Base-by-base conservation (phyloP, 1,140 invertebrate genomes). In the Melipona quadrifasciata region DNA sequence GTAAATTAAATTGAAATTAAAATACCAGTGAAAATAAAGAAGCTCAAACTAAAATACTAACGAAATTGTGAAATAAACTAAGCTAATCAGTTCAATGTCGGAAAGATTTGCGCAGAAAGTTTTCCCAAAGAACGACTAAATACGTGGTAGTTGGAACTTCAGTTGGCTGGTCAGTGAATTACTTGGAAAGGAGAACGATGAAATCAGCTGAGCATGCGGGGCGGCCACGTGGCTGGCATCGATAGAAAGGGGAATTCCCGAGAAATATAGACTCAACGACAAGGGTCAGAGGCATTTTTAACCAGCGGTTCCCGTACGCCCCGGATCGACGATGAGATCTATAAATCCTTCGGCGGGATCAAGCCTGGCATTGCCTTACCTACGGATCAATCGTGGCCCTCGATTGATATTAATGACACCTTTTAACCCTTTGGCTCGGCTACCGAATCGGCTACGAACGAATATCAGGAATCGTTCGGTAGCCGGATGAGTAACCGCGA, bases 261-360 rank as follows among this genome's bases (percentile, higher is more conserved):
- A 91, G 87, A 92, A 88, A 91, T 92, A 91, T 91, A 87, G 92
- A 74, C 87, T 87, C 82, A 92, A 85, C 89, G 92, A 92, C 91
- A 91, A 79, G 89, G 92, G 91, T 91, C 88, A 87, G 91, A 88
- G 88, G 75, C 87, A 87, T 86, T 92, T 92, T 92, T 87, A 90
- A 91, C 87, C 73, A 76, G 51, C 73, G 70, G 77, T 83, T 86
- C 68, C 71, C 73, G 79, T 19, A 39, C 64, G 53, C 65, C 80
- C 57, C 68, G 39, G 39, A 31, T 39, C 53, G n/a, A 24, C 72
- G n/a, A 70, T 47, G 80, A 84, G 85, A 89, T 89, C 85, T 85
- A 89, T 91, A 87, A 86, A 85, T 87, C 80, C 72, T 91, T 87
- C 83, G 51, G 65, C 72, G 73, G 83, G 73, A 86, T 87, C 84